A percentile compares a stretch with the other conserved stretches of the same genome.
Evolutionary conservation across 2,888 invertebrate species (phyloP).

Genomic region (Bursaphelenchus okinawaensis): DNA sequence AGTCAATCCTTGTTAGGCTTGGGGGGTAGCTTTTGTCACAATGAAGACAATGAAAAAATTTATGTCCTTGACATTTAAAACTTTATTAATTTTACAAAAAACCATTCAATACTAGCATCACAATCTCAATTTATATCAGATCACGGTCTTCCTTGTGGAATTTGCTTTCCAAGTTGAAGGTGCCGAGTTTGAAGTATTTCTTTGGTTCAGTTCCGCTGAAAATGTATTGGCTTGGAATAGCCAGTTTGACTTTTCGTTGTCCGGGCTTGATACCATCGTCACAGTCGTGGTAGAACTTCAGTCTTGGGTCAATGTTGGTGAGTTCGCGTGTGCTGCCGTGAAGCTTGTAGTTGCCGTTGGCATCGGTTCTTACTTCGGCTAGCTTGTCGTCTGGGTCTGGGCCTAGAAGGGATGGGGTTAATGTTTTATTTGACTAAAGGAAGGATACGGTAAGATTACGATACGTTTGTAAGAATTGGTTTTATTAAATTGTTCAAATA

Average conservation of each 20-base stretch:
- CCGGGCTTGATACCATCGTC: conserved; percentile 32
- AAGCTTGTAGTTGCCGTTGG: conserved; percentile 26
- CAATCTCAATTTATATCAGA: conserved; percentile 23
- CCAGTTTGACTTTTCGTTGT: conserved; percentile 30
- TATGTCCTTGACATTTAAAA: too few species aligned
- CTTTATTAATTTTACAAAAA: neutral
- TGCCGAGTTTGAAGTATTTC: conserved; percentile 24
- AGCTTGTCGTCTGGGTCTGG: conserved; percentile 33
- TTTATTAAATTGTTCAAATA: too few species aligned
- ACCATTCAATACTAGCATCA: neutral
- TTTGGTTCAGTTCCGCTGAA: conserved; percentile 18
- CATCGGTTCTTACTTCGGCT: conserved; percentile 30
- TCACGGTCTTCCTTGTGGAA: conserved; percentile 52
- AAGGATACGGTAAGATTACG: too few species aligned
- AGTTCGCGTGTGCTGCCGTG: conserved; percentile 33
- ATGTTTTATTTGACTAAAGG: too few species aligned
- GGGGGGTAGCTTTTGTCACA: too few species aligned
- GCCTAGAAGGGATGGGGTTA: too few species aligned
- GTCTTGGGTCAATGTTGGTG: conserved; percentile 31
- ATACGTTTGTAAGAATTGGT: too few species aligned
- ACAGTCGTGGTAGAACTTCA: conserved; percentile 33
- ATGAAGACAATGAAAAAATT: too few species aligned
- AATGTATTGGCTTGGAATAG: conserved; percentile 26
- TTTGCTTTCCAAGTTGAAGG: conserved; percentile 49
- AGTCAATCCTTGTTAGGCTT: too few species aligned